Percentiles rank a stretch among this genome's conserved stretches.
Evolutionary conservation across 64 coral and sea anemone species (phyloP).

Genomic region (Dendrophyllia cribrosa): DNA sequence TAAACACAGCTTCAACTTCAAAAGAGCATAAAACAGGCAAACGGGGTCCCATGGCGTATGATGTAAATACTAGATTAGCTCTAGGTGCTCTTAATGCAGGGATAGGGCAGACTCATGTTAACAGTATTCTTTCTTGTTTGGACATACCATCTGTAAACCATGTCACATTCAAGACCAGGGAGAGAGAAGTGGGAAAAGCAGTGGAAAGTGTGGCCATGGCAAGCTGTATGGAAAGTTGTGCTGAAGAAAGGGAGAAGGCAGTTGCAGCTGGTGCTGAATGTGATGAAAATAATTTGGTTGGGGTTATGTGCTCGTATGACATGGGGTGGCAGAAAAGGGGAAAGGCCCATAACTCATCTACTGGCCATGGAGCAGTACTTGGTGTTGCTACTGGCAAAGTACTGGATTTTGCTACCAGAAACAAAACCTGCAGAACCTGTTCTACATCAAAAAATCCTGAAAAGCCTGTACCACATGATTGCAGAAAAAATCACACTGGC

Average conservation of each 20-base stretch:
- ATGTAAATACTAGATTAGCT: slow-evolving; percentile 65
- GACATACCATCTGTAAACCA: slow-evolving; percentile 55
- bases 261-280: no score
- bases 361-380: slow-evolving; percentile 15
- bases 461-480: slow-evolving; percentile 29
- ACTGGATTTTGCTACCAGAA: slow-evolving; percentile 25
- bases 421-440: slow-evolving; percentile 31
- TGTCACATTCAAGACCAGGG: slow-evolving; percentile 37
- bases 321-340: slow-evolving; percentile 28
- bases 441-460: slow-evolving; percentile 9
- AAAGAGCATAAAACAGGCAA: no score
- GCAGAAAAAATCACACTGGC: slow-evolving; percentile 7
- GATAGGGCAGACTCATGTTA: slow-evolving; percentile 60
- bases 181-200: slow-evolving; percentile 62
- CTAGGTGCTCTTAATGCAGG: slow-evolving; percentile 66
- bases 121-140: slow-evolving; percentile 43
- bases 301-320: no score
- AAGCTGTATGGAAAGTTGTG: no score
- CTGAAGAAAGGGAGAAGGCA: no score
- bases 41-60: slow-evolving; percentile 29
- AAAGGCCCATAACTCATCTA: slow-evolving; percentile 24
- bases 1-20: no score
- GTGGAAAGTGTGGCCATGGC: slow-evolving; percentile 43
- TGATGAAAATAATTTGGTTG: no score
- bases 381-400: neutral